Percentiles rank a stretch among this genome's conserved stretches.
Conservation (phyloP, 2,888 invertebrate genomes). For the Altica lythri region DNA sequence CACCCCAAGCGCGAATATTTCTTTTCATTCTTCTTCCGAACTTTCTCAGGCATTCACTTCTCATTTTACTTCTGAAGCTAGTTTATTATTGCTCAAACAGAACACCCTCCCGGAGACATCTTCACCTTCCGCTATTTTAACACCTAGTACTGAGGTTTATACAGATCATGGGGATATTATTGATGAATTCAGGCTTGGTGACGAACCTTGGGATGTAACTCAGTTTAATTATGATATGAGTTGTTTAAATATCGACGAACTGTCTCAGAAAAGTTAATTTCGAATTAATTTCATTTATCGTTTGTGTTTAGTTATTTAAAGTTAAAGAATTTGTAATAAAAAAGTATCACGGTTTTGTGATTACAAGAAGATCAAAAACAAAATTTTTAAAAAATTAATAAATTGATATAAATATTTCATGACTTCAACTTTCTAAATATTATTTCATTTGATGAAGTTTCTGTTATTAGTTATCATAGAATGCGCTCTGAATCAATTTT, state of each 20-base stretch:
- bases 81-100: conserved; percentile 44
- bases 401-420: no score
- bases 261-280: conserved; percentile 42
- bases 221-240: conserved; percentile 55
- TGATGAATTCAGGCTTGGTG: conserved; percentile 52
- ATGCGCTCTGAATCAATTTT: no score
- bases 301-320: no score
- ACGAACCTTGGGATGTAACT: conserved; percentile 54
- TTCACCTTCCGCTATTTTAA: conserved; percentile 65
- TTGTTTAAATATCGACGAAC: conserved; percentile 47
- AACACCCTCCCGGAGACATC: conserved; percentile 48
- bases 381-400: no score
- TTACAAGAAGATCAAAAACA: no score
- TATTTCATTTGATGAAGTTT: no score
- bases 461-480: no score
- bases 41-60: conserved; percentile 52
- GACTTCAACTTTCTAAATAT: no score
- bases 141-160: conserved; percentile 60
- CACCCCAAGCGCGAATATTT: conserved; percentile 71
- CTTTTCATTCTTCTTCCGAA: conserved; percentile 47
- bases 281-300: no score
- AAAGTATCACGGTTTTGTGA: not conserved
- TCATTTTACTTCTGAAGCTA: conserved; percentile 51
- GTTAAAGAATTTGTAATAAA: not conserved
- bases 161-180: conserved; percentile 49